Evolutionary conservation across 2,888 invertebrate species (phyloP).

Genomic region (Tetragnatha montana): DNA sequence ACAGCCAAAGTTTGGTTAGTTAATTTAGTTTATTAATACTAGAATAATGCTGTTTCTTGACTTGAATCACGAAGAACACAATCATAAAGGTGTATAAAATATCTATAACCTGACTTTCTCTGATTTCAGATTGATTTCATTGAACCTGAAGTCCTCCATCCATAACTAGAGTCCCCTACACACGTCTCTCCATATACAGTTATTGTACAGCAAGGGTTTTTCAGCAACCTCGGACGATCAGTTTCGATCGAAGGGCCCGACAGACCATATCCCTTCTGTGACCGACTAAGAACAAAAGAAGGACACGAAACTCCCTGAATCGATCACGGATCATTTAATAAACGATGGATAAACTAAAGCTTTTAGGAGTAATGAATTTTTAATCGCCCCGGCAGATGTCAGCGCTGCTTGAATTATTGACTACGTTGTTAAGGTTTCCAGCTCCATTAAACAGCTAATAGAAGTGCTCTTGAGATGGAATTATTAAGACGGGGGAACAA

Average conservation of each 20-base stretch:
- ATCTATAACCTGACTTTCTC: no score
- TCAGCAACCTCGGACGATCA: neutral
- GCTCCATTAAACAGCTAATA: neutral
- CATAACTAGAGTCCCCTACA: no score
- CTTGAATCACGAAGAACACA: no score
- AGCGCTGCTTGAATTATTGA: neutral
- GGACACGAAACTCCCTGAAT: neutral
- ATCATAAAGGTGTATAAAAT: no score
- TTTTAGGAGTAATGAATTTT: neutral
- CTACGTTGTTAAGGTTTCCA: neutral
- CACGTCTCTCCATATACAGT: no score
- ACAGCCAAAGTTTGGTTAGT: no score
- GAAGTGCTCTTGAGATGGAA: neutral
- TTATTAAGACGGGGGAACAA: neutral
- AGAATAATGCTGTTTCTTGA: no score
- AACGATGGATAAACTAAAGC: neutral
- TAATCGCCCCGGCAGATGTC: neutral
- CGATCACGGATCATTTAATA: neutral
- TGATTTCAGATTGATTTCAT: no score
- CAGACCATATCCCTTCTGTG: neutral
- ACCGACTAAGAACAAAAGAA: neutral
- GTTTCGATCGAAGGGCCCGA: neutral
- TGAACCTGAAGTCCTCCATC: no score
- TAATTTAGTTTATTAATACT: no score
- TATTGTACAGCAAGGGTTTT: no score